Conservation (phyloP, 1,140 invertebrate genomes). For the Anastrepha ludens region DNA sequence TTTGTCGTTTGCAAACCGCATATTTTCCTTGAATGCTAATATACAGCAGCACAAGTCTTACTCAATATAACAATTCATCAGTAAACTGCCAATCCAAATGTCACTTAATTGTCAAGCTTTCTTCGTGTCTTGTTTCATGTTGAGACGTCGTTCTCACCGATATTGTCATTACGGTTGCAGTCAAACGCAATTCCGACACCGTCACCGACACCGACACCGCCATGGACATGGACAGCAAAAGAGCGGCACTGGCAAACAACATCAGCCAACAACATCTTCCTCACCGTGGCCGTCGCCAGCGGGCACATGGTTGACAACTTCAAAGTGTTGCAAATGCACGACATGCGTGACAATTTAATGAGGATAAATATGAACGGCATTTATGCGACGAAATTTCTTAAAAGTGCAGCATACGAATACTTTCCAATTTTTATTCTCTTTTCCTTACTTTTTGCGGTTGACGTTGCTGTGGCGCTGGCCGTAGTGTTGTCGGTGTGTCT, state of each 20-base stretch:
- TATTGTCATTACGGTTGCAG: slow-evolving; percentile 27
- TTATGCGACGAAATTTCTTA: slow-evolving; percentile 43
- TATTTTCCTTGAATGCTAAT: neutral
- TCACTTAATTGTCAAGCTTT: slow-evolving; percentile 50
- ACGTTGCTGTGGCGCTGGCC: neutral
- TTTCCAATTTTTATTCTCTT: neutral
- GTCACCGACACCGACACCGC: neutral
- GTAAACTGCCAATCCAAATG: slow-evolving; percentile 45
- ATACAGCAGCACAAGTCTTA: neutral
- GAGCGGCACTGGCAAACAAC: neutral
- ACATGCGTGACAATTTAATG: slow-evolving; percentile 60
- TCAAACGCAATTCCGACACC: slow-evolving; percentile 29
- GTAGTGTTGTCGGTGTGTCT: neutral
- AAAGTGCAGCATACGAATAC: neutral
- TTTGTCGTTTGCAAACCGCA: neutral
- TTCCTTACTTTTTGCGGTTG: neutral
- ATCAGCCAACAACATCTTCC: neutral
- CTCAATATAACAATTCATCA: slow-evolving; percentile 47
- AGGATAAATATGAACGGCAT: slow-evolving; percentile 55
- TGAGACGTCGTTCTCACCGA: slow-evolving; percentile 39
- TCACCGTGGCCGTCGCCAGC: neutral
- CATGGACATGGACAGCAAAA: neutral
- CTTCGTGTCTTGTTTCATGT: slow-evolving; percentile 52
- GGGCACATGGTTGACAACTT: slow-evolving; percentile 51
- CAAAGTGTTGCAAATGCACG: slow-evolving; percentile 56